These are phyloP conservation scores for Rhegmatorhina hoffmannsi DNA, from an alignment of 2,113 vertebrate species.

Conservation along the genomic window DNA sequence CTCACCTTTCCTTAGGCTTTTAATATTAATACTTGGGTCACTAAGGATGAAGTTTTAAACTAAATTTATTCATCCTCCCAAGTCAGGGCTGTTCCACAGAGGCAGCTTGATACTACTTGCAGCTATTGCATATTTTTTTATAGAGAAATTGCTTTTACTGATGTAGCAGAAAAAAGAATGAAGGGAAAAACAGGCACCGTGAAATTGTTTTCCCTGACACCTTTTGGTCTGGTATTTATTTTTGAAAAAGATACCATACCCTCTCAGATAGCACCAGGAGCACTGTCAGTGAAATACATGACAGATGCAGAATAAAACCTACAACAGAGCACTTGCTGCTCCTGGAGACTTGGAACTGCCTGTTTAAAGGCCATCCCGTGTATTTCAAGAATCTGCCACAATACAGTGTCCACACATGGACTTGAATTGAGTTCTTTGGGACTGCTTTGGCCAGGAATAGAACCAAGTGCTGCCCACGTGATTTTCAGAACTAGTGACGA, in stretches of 20 bases:
- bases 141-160: not conserved
- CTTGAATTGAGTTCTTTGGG: not conserved
- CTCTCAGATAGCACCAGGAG: not conserved
- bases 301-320: not conserved
- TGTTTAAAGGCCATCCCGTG: not conserved
- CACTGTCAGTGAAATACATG: not conserved
- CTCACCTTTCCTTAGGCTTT: not conserved
- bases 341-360: not conserved
- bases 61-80: not conserved
- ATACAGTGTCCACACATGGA: not conserved
- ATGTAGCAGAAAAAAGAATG: not conserved
- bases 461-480: not conserved
- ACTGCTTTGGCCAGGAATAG: not conserved
- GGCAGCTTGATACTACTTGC: not conserved
- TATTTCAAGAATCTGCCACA: not conserved
- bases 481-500: not conserved
- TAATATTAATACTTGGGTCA: not conserved
- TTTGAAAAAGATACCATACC: not conserved
- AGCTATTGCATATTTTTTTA: not conserved
- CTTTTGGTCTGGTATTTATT: not conserved
- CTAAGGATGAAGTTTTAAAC: not conserved
- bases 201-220: not conserved
- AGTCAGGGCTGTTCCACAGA: not conserved
- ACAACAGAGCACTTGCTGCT: not conserved
- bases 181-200: not conserved